These are phyloP conservation scores for Drosophila sp. DNA, from an alignment of 1,140 invertebrate species.

Conservation along the genomic window DNA sequence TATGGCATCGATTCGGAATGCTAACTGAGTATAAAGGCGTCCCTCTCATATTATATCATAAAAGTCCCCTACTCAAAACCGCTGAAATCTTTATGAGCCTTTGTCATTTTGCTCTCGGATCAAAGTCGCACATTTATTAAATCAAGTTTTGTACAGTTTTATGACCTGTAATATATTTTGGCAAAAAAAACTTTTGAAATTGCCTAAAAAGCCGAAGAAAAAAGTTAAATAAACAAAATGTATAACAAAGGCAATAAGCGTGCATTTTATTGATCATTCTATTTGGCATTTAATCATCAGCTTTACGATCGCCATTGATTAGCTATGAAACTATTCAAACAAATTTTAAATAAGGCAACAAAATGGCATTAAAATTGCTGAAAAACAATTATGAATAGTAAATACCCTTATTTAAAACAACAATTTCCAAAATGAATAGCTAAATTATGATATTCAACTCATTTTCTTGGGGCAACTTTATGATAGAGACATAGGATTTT, in stretches of 20 bases:
- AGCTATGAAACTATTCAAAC: slow-evolving; percentile 31
- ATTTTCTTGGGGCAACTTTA: too few relatives aligned
- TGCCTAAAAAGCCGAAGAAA: slow-evolving; percentile 26
- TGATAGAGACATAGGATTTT: too few relatives aligned
- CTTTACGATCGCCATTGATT: slow-evolving; percentile 44
- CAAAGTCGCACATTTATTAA: slow-evolving; percentile 49
- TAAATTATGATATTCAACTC: too few relatives aligned
- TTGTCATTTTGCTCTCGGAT: slow-evolving; percentile 46
- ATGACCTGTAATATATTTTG: slow-evolving; percentile 60
- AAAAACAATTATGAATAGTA: not conserved
- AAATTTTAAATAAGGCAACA: slow-evolving; percentile 8
- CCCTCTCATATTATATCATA: not conserved
- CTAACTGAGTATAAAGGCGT: slow-evolving; percentile 22
- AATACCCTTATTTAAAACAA: not conserved
- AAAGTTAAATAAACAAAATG: slow-evolving; percentile 21
- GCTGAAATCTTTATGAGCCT: slow-evolving; percentile 67
- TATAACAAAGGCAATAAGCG: slow-evolving; percentile 42
- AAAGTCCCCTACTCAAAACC: slow-evolving; percentile 35
- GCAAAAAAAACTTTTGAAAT: slow-evolving; percentile 54
- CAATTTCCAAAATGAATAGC: not conserved
- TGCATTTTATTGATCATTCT: slow-evolving; percentile 61
- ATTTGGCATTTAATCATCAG: slow-evolving; percentile 52
- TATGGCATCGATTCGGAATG: slow-evolving; percentile 61
- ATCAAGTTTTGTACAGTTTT: slow-evolving; percentile 70
- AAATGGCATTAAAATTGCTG: slow-evolving; percentile 2